A percentile compares a stretch with the other conserved stretches of the same genome.
phyloP scores from a whole-genome alignment of 2,888 invertebrate genomes.

The Apodemia zela region DNA sequence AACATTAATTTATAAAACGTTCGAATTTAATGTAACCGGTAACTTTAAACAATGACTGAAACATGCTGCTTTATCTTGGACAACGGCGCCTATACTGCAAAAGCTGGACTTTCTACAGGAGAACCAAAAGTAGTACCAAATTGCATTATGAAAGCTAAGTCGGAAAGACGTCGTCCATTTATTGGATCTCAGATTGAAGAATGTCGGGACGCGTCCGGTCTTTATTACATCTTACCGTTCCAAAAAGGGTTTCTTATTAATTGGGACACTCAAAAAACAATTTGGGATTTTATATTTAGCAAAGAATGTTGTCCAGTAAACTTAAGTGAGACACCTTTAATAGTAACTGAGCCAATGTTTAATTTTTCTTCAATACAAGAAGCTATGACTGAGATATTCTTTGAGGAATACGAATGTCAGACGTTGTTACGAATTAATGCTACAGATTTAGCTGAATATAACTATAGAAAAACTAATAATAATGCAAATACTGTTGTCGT shows the following conservation, averaged over 20 bases:
- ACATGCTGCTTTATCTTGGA: constrained; percentile 86
- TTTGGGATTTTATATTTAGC: constrained; percentile 97
- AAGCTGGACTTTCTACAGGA: constrained; percentile 89
- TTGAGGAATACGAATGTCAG: constrained; percentile 97
- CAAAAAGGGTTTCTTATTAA: constrained; percentile 97
- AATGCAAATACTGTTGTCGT: constrained; percentile 89
- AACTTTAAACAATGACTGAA: constrained; percentile 53
- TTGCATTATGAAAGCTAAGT: constrained; percentile 98
- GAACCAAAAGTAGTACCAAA: constrained; percentile 92
- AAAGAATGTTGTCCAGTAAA: constrained; percentile 90
- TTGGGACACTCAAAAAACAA: constrained; percentile 96
- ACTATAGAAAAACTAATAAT: constrained; percentile 78
- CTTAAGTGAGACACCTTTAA: constrained; percentile 87
- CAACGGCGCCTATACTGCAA: constrained; percentile 93
- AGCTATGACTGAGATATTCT: constrained; percentile 96
- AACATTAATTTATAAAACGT: not conserved
- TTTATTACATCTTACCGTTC: constrained; percentile 96
- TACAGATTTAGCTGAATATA: constrained; percentile 88
- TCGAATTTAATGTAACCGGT: constrained; percentile 23
- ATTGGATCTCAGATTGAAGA: constrained; percentile 96
- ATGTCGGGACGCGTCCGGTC: constrained; percentile 95
- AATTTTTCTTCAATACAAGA: constrained; percentile 96
- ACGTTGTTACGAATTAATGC: constrained; percentile 90
- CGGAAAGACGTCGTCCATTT: constrained; percentile 95
- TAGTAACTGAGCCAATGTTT: constrained; percentile 96